Evolutionary conservation across 2,888 invertebrate species (phyloP).

Genomic region (Drosophila ochracea): DNA sequence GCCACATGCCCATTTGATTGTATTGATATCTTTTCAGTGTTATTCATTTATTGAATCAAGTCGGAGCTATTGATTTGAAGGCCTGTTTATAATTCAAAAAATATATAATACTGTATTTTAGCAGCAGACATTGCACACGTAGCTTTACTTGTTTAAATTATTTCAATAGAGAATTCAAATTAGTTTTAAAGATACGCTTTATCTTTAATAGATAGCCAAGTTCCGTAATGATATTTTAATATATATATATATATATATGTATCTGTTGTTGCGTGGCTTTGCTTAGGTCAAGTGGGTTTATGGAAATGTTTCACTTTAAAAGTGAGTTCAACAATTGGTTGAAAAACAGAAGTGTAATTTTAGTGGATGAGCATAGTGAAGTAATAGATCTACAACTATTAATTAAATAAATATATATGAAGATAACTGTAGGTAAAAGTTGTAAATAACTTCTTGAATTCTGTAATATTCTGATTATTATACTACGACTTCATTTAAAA

Average conservation of each 20-base stretch:
- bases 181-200: neutral
- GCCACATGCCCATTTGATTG: neutral
- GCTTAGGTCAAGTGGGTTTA: neutral
- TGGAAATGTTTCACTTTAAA: neutral
- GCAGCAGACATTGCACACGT: neutral
- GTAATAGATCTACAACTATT: neutral
- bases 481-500: neutral
- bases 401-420: neutral
- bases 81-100: neutral
- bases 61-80: neutral
- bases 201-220: neutral
- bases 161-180: neutral
- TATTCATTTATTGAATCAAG: neutral
- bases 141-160: neutral
- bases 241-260: neutral
- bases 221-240: neutral
- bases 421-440: neutral
- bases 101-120: neutral
- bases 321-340: neutral
- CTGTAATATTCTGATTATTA: neutral
- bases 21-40: neutral
- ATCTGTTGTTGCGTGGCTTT: neutral
- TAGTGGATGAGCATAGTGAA: neutral
- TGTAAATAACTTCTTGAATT: neutral
- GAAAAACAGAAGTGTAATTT: neutral